Evolutionary conservation across 2,797 vertebrate species (phyloP).

Genomic region (Cercopithecus mitis): DNA sequence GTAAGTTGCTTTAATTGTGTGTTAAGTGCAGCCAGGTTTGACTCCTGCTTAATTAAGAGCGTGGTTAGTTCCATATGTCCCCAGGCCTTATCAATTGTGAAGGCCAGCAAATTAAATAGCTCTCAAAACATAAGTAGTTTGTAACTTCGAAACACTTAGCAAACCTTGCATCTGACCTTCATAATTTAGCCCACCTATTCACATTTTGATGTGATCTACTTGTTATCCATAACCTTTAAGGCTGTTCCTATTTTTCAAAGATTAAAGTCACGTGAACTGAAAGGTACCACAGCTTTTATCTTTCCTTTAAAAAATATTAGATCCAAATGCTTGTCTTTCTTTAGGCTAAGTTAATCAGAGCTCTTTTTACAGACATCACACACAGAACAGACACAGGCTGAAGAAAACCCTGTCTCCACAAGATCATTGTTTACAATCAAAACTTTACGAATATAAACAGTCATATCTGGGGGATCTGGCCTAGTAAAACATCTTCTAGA

Average conservation of each 20-base stretch:
- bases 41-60: not conserved
- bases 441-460: not conserved
- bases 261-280: not conserved
- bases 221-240: not conserved
- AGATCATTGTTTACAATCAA: not conserved
- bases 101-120: not conserved
- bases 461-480: not conserved
- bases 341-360: not conserved
- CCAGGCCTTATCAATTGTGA: not conserved
- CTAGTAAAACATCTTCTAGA: not conserved
- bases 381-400: not conserved
- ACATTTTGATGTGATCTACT: not conserved
- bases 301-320: not conserved
- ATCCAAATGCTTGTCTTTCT: not conserved
- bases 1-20: not conserved
- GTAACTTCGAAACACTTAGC: not conserved
- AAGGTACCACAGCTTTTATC: not conserved
- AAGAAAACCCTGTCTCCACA: not conserved
- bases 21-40: not conserved
- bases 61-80: not conserved
- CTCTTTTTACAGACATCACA: not conserved
- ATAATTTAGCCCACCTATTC: not conserved
- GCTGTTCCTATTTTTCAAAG: not conserved
- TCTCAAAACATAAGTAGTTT: not conserved
- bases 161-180: not conserved